Evolutionary conservation across 2,113 vertebrate genomes (phyloP).

Genomic region (Gnathonemus echidnorhynchus): DNA sequence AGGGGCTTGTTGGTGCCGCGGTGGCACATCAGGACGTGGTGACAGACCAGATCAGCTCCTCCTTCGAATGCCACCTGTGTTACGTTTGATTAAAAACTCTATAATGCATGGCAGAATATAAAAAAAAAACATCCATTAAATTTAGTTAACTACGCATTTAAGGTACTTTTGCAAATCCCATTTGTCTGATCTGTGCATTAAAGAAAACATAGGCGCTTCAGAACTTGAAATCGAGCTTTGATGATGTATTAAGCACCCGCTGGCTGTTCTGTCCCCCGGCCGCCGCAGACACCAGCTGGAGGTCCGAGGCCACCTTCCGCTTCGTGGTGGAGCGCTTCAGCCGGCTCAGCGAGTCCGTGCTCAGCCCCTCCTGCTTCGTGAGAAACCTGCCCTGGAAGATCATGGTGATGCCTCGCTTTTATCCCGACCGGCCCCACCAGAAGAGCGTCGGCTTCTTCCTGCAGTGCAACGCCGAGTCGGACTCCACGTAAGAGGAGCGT

Average conservation of each 20-base stretch:
- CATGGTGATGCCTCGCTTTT: constrained; percentile 98
- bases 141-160: neutral
- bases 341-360: constrained; percentile 90
- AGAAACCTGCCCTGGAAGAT: constrained; percentile 99
- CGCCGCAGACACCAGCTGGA: constrained; percentile 88
- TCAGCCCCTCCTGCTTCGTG: constrained; percentile 95
- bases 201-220: neutral
- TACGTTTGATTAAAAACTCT: neutral
- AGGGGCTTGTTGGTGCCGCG: too few relatives aligned
- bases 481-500: constrained; percentile 82
- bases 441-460: constrained; percentile 98
- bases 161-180: neutral
- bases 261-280: neutral
- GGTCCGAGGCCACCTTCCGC: constrained; percentile 95
- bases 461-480: constrained; percentile 97
- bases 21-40: neutral
- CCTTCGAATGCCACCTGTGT: neutral
- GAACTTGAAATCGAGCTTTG: neutral
- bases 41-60: neutral
- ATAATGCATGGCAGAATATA: neutral
- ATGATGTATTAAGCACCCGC: neutral
- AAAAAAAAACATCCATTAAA: neutral
- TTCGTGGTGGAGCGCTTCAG: constrained; percentile 96
- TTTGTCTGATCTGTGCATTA: neutral
- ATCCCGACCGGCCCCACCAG: constrained; percentile 93